These are phyloP conservation scores for Australoheros facetus DNA, from an alignment of 2,797 vertebrate genomes.

Conservation along the genomic window DNA sequence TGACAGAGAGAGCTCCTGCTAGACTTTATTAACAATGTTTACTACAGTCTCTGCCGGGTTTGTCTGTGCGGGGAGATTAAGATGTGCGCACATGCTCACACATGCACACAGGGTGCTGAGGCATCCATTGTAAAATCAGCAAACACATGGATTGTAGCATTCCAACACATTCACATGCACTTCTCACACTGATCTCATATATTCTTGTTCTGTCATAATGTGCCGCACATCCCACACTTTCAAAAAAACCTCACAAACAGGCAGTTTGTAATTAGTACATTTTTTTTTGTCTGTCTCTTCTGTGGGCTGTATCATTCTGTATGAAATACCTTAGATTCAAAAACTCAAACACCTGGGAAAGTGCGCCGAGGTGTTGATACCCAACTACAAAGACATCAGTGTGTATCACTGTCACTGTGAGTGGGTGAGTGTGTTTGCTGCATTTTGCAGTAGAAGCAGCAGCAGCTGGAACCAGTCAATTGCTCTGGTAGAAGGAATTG, in stretches of 20 bases:
- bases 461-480: slow-evolving; percentile 29
- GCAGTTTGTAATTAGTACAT: slow-evolving; percentile 2
- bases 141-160: slow-evolving; percentile 28
- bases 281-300: slow-evolving; percentile 3
- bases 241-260: slow-evolving; percentile 13
- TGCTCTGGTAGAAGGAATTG: slow-evolving; percentile 10
- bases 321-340: background rate
- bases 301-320: slow-evolving; percentile 4
- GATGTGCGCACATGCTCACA: slow-evolving; percentile 16
- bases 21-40: slow-evolving; percentile 67
- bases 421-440: background rate
- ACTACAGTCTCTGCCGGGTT: slow-evolving; percentile 52
- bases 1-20: slow-evolving; percentile 40
- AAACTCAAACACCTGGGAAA: slow-evolving; percentile 16
- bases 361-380: slow-evolving; percentile 15
- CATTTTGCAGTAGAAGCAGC: slow-evolving; percentile 14
- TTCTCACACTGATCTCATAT: slow-evolving; percentile 23
- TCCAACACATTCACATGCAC: slow-evolving; percentile 21
- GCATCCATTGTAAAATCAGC: slow-evolving; percentile 29
- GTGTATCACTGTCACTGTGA: slow-evolving; percentile 6
- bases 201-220: slow-evolving; percentile 31
- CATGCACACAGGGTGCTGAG: slow-evolving; percentile 10
- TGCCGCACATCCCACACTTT: slow-evolving; percentile 37
- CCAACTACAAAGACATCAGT: slow-evolving; percentile 36
- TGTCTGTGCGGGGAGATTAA: slow-evolving; percentile 51